A percentile compares a stretch with the other conserved stretches of the same genome.
These are phyloP conservation scores for Lobophora halterata DNA, from an alignment of 2,888 invertebrate genomes.

Conservation along the genomic window DNA sequence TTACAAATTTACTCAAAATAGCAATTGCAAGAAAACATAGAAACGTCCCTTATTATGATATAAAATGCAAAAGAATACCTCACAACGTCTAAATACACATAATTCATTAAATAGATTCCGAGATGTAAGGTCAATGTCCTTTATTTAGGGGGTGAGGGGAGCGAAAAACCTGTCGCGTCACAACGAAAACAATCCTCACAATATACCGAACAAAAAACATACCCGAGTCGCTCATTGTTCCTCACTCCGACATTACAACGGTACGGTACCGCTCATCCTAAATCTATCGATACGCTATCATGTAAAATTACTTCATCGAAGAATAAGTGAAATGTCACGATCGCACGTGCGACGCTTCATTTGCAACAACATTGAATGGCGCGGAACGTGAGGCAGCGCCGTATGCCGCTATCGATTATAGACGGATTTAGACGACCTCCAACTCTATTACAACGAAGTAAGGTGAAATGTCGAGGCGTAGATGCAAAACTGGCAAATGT, in stretches of 20 bases:
- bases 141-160: too few relatives aligned
- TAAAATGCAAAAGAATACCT: too few relatives aligned
- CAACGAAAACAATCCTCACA: conserved; percentile 4
- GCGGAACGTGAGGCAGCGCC: conserved; percentile 17
- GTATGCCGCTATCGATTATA: conserved; percentile 19
- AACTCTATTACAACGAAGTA: conserved; percentile 13
- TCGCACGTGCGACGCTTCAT: conserved; percentile 19
- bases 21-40: too few relatives aligned
- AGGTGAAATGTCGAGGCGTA: conserved; percentile 4
- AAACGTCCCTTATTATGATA: too few relatives aligned
- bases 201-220: conserved; percentile 12
- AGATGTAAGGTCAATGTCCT: conserved; percentile 3
- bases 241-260: conserved; percentile 10
- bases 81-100: too few relatives aligned
- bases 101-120: too few relatives aligned
- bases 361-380: conserved; percentile 22
- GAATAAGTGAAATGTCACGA: conserved; percentile 19
- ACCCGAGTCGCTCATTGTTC: conserved; percentile 12
- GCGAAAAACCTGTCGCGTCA: not conserved
- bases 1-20: too few relatives aligned
- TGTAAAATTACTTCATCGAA: not conserved
- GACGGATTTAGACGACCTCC: conserved; percentile 21
- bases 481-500: conserved; percentile 5
- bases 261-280: conserved; percentile 1
- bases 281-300: conserved; percentile 7